A percentile compares a stretch with the other conserved stretches of the same genome.
These are phyloP conservation scores for Knipowitschia caucasica DNA, from an alignment of 2,797 vertebrate genomes.

Conservation along the genomic window DNA sequence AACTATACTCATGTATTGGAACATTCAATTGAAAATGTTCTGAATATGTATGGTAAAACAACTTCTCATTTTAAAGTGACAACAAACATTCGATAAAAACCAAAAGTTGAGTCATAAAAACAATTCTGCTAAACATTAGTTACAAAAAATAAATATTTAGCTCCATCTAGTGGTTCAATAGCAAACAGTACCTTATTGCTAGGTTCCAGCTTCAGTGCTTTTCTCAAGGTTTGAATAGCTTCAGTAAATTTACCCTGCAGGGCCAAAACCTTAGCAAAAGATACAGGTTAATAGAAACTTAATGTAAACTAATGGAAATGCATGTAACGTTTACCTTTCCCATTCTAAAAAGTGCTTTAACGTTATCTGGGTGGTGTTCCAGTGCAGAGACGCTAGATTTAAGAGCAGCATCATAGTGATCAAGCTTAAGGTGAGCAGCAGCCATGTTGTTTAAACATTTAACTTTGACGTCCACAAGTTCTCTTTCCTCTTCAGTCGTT, in stretches of 20 bases:
- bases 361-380: conserved; percentile 87
- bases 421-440: conserved; percentile 91
- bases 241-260: conserved; percentile 89
- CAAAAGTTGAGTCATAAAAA: conserved; percentile 70
- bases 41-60: conserved; percentile 38
- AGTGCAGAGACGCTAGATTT: conserved; percentile 88
- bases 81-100: conserved; percentile 67
- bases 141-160: conserved; percentile 25
- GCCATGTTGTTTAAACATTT: conserved; percentile 99
- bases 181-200: conserved; percentile 86
- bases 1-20: too few species aligned
- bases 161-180: conserved; percentile 63
- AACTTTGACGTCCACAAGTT: conserved; percentile 87
- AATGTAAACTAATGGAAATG: background rate
- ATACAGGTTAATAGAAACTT: conserved; percentile 1
- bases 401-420: conserved; percentile 89
- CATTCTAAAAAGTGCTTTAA: conserved; percentile 95
- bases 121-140: conserved; percentile 39
- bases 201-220: conserved; percentile 90
- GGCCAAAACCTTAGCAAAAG: conserved; percentile 81
- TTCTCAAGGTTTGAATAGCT: conserved; percentile 86
- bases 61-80: conserved; percentile 12
- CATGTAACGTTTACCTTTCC: conserved; percentile 81
- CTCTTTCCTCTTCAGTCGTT: conserved; percentile 81
- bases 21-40: too few species aligned